These are phyloP conservation scores for Potamarius usumacintae DNA, from an alignment of 2,113 vertebrate species.

Conservation along the genomic window DNA sequence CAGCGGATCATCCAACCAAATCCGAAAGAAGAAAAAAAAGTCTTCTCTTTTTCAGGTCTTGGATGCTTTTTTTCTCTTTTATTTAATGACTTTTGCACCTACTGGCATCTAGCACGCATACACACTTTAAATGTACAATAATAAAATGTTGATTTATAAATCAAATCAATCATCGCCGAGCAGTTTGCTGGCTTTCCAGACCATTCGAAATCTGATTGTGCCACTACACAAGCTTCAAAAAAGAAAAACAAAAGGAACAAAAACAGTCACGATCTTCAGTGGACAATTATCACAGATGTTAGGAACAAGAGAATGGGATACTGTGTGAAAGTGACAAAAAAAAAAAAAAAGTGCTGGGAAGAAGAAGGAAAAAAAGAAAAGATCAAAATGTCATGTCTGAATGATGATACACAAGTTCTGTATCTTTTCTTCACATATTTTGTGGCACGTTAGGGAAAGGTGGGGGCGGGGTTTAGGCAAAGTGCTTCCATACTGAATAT, in stretches of 20 bases:
- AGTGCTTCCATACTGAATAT: constrained; percentile 70
- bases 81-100: neutral
- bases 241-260: constrained; percentile 26
- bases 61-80: neutral
- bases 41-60: neutral
- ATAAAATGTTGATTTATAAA: neutral
- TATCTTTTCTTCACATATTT: constrained; percentile 43
- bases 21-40: neutral
- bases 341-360: neutral
- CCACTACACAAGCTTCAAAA: constrained; percentile 19
- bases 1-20: neutral
- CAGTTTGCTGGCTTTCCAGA: neutral
- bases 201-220: constrained; percentile 1
- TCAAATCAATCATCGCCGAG: neutral
- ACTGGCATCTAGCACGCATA: neutral
- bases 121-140: neutral
- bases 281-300: neutral
- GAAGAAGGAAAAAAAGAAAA: neutral
- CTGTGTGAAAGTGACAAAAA: constrained; percentile 5
- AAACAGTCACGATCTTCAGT: neutral
- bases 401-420: constrained; percentile 30
- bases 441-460: constrained; percentile 50
- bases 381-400: neutral
- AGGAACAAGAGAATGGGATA: neutral
- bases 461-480: constrained; percentile 65